Base-by-base conservation (phyloP, 2,888 invertebrate genomes). In the Chloroclystis v-ata region DNA sequence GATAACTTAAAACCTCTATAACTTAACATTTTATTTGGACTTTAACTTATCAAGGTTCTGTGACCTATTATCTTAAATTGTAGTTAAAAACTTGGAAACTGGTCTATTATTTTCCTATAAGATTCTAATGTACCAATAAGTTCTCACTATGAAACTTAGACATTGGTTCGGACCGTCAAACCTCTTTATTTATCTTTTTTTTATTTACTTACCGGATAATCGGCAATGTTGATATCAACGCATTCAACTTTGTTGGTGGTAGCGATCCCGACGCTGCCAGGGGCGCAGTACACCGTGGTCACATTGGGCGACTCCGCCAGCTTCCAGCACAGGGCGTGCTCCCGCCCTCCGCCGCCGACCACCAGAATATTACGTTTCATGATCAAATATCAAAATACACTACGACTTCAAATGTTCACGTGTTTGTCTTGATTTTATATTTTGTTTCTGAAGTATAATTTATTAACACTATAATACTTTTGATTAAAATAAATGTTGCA, bases 241-340 rank as follows among this genome's bases (percentile, higher is more conserved):
- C 90, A 90, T 62, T 90, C 81, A 16, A 93, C 92, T 82, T 94
- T 95, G n/a, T 89, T 80, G n/a, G 91, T 84, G 53, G 89, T 82
- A 25, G 89, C 87, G 51, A 97, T 97, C 12, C 97, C 98, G 63
- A 91, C 92, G 83, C 97, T 98, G 25, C 98, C 98, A 9, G 98
- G 98, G 16, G 95, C 90, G 30, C 94, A 95, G 75, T 89, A 97
- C 54, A 98, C 91, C 55, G 89, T 87, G 37, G 89, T 80, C 14
- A 97, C 91, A 70, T 89, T 78, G 9, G 89, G 71, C 33, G 97
- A 97, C 74, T 96, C 93, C 0, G 95, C 89, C 30, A 99, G 82
- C 83, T 97, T 97, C 97, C 97, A 98, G 63, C 95, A 94, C 65
- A 99, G 90, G 3, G 97, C 97, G 86, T 99, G 98, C 82, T 99